Conservation (phyloP, 2,113 vertebrate genomes). For the Coturnix japonica region DNA sequence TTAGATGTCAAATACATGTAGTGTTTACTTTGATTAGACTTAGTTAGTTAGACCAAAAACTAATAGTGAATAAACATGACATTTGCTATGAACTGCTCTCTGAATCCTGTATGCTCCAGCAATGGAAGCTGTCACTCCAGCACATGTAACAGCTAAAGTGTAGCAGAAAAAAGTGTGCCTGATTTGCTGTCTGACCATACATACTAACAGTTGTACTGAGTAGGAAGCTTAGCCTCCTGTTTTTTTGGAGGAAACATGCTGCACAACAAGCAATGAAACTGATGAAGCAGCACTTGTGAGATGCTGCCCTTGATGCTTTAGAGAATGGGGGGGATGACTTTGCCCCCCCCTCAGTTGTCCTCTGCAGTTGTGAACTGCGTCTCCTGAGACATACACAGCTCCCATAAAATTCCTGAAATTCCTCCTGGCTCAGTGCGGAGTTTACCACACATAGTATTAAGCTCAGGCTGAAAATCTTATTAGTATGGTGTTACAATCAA, state of each 20-base stretch:
- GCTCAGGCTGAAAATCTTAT: neutral
- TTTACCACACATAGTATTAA: neutral
- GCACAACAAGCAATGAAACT: neutral
- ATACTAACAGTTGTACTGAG: neutral
- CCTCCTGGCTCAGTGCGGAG: neutral
- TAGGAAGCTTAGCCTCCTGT: neutral
- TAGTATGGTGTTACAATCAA: neutral
- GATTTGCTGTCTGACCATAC: neutral
- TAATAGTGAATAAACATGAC: constrained; percentile 51
- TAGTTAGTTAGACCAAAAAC: constrained; percentile 32
- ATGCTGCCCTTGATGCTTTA: neutral
- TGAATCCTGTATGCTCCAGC: constrained; percentile 58
- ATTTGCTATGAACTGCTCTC: constrained; percentile 60
- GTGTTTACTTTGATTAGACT: constrained; percentile 22
- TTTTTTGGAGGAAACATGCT: neutral
- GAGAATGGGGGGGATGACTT: neutral
- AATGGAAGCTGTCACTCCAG: constrained; percentile 60
- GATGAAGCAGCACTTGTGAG: neutral
- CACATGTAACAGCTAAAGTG: neutral
- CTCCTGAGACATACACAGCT: neutral
- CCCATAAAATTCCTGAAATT: neutral
- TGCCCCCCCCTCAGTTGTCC: accelerated
- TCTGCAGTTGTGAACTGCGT: neutral
- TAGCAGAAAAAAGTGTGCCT: neutral
- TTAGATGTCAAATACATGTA: constrained; percentile 19